These are phyloP conservation scores for Trisateles emortualis DNA, from an alignment of 2,888 invertebrate genomes.

Conservation along the genomic window DNA sequence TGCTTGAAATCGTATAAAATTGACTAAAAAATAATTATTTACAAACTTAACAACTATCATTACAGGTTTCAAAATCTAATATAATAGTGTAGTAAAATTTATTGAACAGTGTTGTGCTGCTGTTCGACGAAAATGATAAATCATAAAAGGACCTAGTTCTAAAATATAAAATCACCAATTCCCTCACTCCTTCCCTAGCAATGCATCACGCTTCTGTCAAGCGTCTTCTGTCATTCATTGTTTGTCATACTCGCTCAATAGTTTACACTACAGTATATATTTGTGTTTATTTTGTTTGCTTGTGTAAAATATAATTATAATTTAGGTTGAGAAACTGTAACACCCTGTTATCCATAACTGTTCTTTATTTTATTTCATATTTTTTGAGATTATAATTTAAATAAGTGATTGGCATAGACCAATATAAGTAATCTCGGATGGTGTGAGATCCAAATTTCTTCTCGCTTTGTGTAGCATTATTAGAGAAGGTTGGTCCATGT, in stretches of 20 bases:
- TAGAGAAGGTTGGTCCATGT: constrained; percentile 5
- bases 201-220: constrained; percentile 1
- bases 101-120: too few species aligned
- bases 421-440: not conserved
- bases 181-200: too few species aligned
- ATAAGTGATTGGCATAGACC: not conserved
- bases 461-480: not conserved
- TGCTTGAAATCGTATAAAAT: too few species aligned
- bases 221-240: constrained; percentile 7
- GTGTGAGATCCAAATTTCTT: not conserved
- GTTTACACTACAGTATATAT: too few species aligned
- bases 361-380: not conserved
- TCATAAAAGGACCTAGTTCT: too few species aligned
- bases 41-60: too few species aligned
- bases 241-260: not conserved
- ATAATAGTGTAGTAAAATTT: too few species aligned
- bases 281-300: constrained; percentile 17
- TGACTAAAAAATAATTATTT: too few species aligned
- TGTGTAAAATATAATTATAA: too few species aligned
- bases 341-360: not conserved
- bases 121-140: too few species aligned
- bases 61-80: too few species aligned
- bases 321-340: not conserved
- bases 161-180: too few species aligned
- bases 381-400: not conserved